phyloP scores from a whole-genome alignment of 1,140 invertebrate genomes.

The Ganaspis sp. region DNA sequence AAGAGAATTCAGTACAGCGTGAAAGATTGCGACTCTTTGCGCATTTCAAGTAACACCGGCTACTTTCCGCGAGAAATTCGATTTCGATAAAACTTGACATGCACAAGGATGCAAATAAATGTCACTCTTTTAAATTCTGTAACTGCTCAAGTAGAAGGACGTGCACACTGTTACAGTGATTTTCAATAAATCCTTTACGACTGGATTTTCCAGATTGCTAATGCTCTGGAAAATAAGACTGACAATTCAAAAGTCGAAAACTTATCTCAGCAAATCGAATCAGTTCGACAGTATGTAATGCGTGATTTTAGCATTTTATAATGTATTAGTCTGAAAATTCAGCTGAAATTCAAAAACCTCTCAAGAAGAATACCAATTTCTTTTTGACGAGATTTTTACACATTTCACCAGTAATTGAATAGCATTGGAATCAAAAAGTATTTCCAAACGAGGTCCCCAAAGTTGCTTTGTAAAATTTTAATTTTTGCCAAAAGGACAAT shows the following conservation, averaged over 20 bases:
- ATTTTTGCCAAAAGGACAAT: too few species aligned
- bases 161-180: not conserved
- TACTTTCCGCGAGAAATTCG: slow-evolving; percentile 11
- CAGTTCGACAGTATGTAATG: too few species aligned
- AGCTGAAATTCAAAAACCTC: too few species aligned
- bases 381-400: too few species aligned
- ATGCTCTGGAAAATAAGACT: not conserved
- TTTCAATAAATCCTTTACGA: not conserved
- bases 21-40: slow-evolving; percentile 25
- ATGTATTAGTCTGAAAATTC: too few species aligned
- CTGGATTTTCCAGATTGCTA: not conserved
- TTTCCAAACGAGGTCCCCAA: too few species aligned
- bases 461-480: too few species aligned
- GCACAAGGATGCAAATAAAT: slow-evolving; percentile 19
- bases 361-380: too few species aligned
- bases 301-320: too few species aligned
- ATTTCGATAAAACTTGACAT: slow-evolving; percentile 22
- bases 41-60: slow-evolving; percentile 12
- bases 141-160: not conserved
- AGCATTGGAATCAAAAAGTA: too few species aligned
- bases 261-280: too few species aligned
- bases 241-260: not conserved
- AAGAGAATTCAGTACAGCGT: slow-evolving; percentile 16
- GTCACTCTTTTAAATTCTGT: slow-evolving; percentile 2
- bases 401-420: too few species aligned